phyloP scores from a whole-genome alignment of 2,113 vertebrate species.

The Murina feae region DNA sequence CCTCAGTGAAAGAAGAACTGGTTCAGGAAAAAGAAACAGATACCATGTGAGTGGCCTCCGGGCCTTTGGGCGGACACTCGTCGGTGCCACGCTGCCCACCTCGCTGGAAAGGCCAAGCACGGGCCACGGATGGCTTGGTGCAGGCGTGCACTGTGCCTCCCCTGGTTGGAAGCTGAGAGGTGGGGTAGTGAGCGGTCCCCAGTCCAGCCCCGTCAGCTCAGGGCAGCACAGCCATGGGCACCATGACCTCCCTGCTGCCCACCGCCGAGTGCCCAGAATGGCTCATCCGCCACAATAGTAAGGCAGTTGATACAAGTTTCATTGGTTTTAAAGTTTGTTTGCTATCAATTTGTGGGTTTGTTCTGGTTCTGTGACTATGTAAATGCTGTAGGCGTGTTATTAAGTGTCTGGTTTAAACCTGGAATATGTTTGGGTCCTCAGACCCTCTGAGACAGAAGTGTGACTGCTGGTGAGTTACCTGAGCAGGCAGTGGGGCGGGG shows the following conservation, averaged over 20 bases:
- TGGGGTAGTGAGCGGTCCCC: accelerated
- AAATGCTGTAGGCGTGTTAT: background rate
- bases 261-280: accelerated
- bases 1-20: background rate
- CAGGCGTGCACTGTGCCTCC: accelerated
- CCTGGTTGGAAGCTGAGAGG: background rate
- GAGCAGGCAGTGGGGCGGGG: background rate
- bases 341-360: background rate
- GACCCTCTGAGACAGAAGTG: background rate
- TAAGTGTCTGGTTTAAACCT: background rate
- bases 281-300: background rate
- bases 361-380: background rate
- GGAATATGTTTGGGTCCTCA: accelerated
- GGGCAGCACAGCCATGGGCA: background rate
- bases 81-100: background rate
- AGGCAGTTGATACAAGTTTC: no score
- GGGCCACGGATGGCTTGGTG: background rate
- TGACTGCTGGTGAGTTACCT: background rate
- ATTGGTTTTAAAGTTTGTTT: background rate
- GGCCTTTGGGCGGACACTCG: no score
- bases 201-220: background rate
- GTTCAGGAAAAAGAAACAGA: background rate
- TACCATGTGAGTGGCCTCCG: background rate
- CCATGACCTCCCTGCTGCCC: background rate
- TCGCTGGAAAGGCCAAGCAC: background rate